A percentile compares a stretch with the other conserved stretches of the same genome.
Evolutionary conservation across 2,888 invertebrate genomes (phyloP).

Genomic region (Pycnomerus fuliginosus): DNA sequence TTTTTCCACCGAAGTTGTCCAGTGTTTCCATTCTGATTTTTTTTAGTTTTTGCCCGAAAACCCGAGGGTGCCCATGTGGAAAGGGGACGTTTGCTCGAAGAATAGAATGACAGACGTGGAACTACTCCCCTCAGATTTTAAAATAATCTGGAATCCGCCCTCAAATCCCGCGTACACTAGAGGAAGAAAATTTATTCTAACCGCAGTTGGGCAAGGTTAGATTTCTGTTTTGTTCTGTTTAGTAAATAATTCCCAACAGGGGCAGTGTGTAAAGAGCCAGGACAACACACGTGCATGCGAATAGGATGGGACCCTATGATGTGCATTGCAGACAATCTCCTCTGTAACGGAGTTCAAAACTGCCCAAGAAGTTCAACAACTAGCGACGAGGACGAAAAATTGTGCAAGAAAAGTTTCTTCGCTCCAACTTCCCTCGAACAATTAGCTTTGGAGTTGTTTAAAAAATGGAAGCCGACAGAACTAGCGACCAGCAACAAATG

Average conservation of each 20-base stretch:
- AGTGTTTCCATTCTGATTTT: too few species aligned
- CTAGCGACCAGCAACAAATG: conserved; percentile 18
- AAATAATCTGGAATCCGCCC: conserved; percentile 42
- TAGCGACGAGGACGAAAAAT: conserved; percentile 46
- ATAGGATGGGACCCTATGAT: conserved; percentile 50
- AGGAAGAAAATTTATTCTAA: conserved; percentile 38
- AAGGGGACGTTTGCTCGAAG: conserved; percentile 40
- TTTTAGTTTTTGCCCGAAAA: conserved; percentile 42
- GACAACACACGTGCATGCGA: conserved; percentile 45
- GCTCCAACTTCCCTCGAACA: conserved; percentile 35
- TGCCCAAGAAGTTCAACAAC: conserved; percentile 63
- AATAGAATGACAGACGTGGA: conserved; percentile 38
- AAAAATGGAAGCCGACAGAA: conserved; percentile 33
- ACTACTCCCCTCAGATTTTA: conserved; percentile 38
- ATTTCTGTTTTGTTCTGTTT: conserved; percentile 3
- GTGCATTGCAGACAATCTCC: conserved; percentile 65
- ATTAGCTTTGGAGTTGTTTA: conserved; percentile 36
- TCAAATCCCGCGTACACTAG: conserved; percentile 26
- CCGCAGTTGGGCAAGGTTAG: conserved; percentile 45
- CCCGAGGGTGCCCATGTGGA: conserved; percentile 37
- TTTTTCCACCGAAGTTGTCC: too few species aligned
- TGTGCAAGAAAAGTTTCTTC: conserved; percentile 36
- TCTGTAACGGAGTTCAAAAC: conserved; percentile 67
- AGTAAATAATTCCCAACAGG: conserved; percentile 23
- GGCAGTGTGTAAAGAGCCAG: conserved; percentile 35